Evolutionary conservation across 92 coral and sea anemone genomes (phyloP).

Genomic region (Epizoanthus rinbou): DNA sequence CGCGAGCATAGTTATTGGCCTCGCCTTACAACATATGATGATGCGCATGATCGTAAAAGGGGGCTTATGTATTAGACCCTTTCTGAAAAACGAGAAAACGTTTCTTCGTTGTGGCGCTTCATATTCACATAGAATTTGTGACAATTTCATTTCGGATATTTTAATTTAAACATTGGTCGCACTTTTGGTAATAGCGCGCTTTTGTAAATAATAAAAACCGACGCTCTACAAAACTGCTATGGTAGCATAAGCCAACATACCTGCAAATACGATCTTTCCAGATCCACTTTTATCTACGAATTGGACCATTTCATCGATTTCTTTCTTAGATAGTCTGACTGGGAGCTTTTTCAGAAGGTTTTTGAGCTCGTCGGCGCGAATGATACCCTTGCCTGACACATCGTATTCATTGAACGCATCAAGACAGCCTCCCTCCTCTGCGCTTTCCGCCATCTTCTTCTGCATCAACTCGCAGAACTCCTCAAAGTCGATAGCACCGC

Average conservation of each 20-base stretch:
- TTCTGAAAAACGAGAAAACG: no score
- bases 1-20: no score
- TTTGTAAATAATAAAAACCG: no score
- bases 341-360: constrained; percentile 53
- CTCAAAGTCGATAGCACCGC: constrained; percentile 92
- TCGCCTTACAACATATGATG: no score
- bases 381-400: constrained; percentile 57
- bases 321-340: constrained; percentile 57
- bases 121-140: no score
- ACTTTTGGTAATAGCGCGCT: no score
- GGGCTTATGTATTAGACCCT: no score
- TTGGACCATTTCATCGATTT: constrained; percentile 55
- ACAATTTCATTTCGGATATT: no score
- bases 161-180: no score
- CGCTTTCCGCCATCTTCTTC: constrained; percentile 84
- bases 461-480: constrained; percentile 90
- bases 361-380: constrained; percentile 61
- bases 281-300: constrained; percentile 51
- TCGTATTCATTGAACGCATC: constrained; percentile 87
- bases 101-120: no score
- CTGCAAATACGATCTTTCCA: constrained; percentile 65
- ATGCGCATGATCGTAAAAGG: no score
- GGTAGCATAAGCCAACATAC: constrained; percentile 16
- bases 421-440: constrained; percentile 69
- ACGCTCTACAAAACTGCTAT: no score